Conservation (phyloP, 2,888 invertebrate genomes). For the Euplexia lucipara region DNA sequence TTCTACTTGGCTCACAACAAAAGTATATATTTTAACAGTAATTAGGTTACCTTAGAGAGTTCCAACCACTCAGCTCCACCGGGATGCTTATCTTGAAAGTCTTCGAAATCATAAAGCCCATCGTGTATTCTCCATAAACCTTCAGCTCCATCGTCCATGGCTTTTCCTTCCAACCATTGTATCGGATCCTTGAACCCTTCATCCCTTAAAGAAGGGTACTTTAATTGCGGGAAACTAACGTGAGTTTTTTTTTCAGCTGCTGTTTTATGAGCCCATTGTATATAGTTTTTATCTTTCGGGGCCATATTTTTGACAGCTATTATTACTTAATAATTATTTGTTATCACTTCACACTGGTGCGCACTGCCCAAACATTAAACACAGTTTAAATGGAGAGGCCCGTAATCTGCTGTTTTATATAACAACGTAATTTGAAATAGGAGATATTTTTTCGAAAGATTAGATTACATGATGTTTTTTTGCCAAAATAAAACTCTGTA, state of each 20-base stretch:
- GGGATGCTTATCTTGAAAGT: conserved; percentile 95
- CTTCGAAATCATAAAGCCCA: conserved; percentile 95
- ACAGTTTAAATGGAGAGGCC: conserved; percentile 4
- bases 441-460: conserved; percentile 14
- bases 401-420: conserved; percentile 12
- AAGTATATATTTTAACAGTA: conserved; percentile 40
- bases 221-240: conserved; percentile 89
- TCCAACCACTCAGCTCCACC: conserved; percentile 95
- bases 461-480: conserved; percentile 7
- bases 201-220: conserved; percentile 88
- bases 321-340: background rate
- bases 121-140: conserved; percentile 95
- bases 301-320: conserved; percentile 66
- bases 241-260: conserved; percentile 82
- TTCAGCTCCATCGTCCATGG: conserved; percentile 93
- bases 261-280: conserved; percentile 74
- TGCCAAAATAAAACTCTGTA: background rate
- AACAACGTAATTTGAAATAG: background rate
- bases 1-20: conserved; percentile 41
- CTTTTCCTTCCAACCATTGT: conserved; percentile 92
- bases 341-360: conserved; percentile 20
- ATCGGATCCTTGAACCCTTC: conserved; percentile 82
- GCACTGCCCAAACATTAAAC: conserved; percentile 17
- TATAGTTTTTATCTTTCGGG: conserved; percentile 74
- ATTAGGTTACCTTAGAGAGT: conserved; percentile 91